Evolutionary conservation across 2,113 vertebrate genomes (phyloP), one percentile per base, ranked within the genome.

Genomic region (Sebastes schlegelii): DNA sequence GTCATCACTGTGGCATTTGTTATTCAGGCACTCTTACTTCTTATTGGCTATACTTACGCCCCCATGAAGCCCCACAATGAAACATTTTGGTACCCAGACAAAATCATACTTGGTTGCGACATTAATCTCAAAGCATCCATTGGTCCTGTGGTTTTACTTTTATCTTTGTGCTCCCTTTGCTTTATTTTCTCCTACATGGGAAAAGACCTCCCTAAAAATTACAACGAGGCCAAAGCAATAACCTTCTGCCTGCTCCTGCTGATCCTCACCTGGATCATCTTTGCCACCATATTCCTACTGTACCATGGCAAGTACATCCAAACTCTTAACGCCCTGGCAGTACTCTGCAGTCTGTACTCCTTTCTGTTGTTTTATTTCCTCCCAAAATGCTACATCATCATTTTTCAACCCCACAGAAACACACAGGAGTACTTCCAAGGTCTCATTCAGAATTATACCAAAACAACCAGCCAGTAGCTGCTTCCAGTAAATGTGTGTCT

Each of bases 121-220:
- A 5, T 63, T 10, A 17, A 63, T 4, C 6, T 68, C 0, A 2
- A 0, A 0, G 19, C 48, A 9, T 23, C 69, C 1, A 1, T 7
- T 0, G 12, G 79, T 5, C 68, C 90, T 43, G 10, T 73, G 0
- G 0, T 69, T 62, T 93, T 94, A 60, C 90, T 91, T 1, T 14
- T 65, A 5, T 70, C 87, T 9, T 89, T 98, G 40, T 88, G 93
- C 1, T 46, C 49, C 42, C 72, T 95, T 34, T 96, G 97, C 88
- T 98, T 97, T 34, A 67, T 74, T 64, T 96, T 97, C 86, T 97
- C 96, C 83, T 98, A 97, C 90, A 92, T 95, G 93, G 97, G 96
- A 55, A 97, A 96, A 58, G 96, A 97, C 74, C 96, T 98, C 6
- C 97, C 97, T 0, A 97, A 97, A 84, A 96, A 96, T 86, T 98